A percentile compares a stretch with the other conserved stretches of the same genome.
Evolutionary conservation across 2,797 vertebrate species (phyloP).

Genomic region (Crocodylus rhombifer): DNA sequence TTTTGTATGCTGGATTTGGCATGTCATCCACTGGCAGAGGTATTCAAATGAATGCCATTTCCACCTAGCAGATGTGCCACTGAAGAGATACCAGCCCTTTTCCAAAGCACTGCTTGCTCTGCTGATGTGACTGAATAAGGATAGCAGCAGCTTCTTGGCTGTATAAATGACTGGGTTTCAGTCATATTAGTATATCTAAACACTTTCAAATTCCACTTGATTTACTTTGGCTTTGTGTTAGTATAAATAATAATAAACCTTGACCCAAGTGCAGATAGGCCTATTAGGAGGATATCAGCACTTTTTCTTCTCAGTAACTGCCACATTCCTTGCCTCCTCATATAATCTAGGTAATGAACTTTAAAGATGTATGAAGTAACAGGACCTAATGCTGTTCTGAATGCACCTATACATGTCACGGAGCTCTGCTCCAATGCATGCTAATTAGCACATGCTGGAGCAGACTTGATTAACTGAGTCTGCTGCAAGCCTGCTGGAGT

Average conservation of each 20-base stretch:
- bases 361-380: too few species aligned
- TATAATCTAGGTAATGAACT: not conserved
- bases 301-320: not conserved
- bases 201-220: not conserved
- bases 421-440: too few species aligned
- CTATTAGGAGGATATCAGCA: not conserved
- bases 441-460: too few species aligned
- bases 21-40: slow-evolving; percentile 66
- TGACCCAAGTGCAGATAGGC: not conserved
- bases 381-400: not conserved
- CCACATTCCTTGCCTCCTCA: not conserved
- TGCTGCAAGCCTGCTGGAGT: too few species aligned
- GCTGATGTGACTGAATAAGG: slow-evolving; percentile 44
- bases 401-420: too few species aligned
- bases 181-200: not conserved
- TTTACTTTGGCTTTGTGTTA: not conserved
- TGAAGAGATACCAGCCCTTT: slow-evolving; percentile 48
- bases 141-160: slow-evolving; percentile 17
- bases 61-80: slow-evolving; percentile 69
- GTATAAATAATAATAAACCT: not conserved
- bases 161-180: slow-evolving; percentile 10
- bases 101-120: slow-evolving; percentile 30
- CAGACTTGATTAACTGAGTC: too few species aligned
- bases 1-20: slow-evolving; percentile 69
- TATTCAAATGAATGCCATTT: slow-evolving; percentile 59